These are phyloP conservation scores for Hymenochirus boettgeri DNA, from an alignment of 2,113 vertebrate genomes.

Conservation along the genomic window DNA sequence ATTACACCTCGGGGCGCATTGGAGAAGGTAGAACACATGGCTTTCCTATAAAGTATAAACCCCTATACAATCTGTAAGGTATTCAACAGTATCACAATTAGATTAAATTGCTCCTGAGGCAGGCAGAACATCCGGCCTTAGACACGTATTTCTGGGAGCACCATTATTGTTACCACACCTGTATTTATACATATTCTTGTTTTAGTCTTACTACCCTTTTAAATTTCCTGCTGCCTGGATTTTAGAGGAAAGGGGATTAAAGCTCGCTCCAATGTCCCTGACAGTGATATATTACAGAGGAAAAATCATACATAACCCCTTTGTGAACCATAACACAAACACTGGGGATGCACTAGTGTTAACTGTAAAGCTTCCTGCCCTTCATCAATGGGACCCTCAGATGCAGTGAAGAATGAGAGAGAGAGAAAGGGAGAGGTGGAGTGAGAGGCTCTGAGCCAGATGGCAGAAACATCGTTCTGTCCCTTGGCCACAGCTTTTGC, in stretches of 20 bases:
- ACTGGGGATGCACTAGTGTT: constrained; percentile 30
- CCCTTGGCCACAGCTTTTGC: constrained; percentile 31
- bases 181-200: too few relatives aligned
- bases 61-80: too few relatives aligned
- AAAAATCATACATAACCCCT: constrained; percentile 24
- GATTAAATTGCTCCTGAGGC: too few relatives aligned
- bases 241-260: not conserved
- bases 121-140: too few relatives aligned
- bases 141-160: too few relatives aligned
- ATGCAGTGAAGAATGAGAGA: constrained; percentile 18
- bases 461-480: constrained; percentile 36
- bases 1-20: too few relatives aligned
- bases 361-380: constrained; percentile 34
- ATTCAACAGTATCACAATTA: too few relatives aligned
- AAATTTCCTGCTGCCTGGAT: not conserved
- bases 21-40: too few relatives aligned
- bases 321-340: constrained; percentile 31
- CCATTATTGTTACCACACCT: too few relatives aligned
- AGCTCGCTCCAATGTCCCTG: not conserved
- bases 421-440: constrained; percentile 5
- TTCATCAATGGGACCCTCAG: constrained; percentile 35
- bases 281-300: constrained; percentile 21
- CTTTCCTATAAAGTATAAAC: too few relatives aligned
- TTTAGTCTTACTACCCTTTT: not conserved
- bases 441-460: constrained; percentile 33